These are phyloP conservation scores for Tinamus guttatus DNA, from an alignment of 2,113 vertebrate species.

Conservation along the genomic window DNA sequence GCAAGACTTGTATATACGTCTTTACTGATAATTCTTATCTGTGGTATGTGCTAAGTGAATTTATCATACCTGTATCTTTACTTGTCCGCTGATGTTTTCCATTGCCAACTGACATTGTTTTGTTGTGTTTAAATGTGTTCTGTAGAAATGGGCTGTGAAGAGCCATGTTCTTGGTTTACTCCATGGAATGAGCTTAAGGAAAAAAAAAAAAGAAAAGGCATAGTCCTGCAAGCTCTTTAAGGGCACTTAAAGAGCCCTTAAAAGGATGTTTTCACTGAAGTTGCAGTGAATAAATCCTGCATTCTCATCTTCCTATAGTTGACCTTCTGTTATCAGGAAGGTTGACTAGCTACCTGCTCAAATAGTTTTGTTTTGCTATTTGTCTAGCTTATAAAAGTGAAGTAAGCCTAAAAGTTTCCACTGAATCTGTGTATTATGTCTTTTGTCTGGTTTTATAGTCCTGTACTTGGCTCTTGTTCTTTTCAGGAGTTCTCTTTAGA, in stretches of 20 bases:
- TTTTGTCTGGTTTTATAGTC: neutral
- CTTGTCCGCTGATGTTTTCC: neutral
- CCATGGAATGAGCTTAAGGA: neutral
- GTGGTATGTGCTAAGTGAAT: neutral
- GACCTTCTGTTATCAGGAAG: neutral
- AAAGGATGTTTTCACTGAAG: accelerated
- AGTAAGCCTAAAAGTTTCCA: neutral
- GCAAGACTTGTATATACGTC: neutral
- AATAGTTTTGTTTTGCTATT: neutral
- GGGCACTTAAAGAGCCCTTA: neutral
- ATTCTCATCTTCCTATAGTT: neutral
- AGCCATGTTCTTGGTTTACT: neutral
- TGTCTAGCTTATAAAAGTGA: neutral
- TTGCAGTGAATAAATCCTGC: neutral
- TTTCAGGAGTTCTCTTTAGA: neutral
- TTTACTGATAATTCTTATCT: accelerated
- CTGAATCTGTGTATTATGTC: neutral
- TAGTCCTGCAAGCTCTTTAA: neutral
- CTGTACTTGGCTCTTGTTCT: neutral
- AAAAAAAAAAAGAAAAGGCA: neutral
- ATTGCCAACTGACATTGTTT: neutral
- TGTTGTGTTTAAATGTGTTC: neutral
- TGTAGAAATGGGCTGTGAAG: neutral
- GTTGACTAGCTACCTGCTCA: neutral
- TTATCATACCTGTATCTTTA: neutral